Conservation (phyloP, 2,888 invertebrate species). For the Coleophora flavipennella region DNA sequence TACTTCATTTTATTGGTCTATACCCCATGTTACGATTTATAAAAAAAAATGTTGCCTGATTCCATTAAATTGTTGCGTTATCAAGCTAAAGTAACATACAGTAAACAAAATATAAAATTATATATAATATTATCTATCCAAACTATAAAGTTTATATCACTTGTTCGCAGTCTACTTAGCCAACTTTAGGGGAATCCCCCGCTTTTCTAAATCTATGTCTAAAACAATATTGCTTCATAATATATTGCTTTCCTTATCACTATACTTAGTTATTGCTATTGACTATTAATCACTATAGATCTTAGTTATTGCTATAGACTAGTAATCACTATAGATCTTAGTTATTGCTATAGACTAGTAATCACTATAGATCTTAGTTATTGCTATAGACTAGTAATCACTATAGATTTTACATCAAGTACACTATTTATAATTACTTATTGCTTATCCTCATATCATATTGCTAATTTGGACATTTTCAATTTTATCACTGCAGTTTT, state of each 20-base stretch:
- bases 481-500: slow-evolving; percentile 8
- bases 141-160: slow-evolving; percentile 29
- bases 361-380: no score
- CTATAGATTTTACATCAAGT: no score
- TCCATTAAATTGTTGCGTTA: no score
- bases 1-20: neutral
- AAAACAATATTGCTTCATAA: slow-evolving; percentile 40
- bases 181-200: slow-evolving; percentile 17
- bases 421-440: slow-evolving; percentile 15
- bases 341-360: slow-evolving; percentile 23
- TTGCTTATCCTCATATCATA: slow-evolving; percentile 38
- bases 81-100: no score
- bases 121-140: neutral
- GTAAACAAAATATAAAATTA: no score
- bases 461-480: slow-evolving; percentile 53
- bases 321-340: slow-evolving; percentile 11
- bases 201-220: slow-evolving; percentile 20
- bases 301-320: slow-evolving; percentile 22
- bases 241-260: slow-evolving; percentile 41
- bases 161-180: slow-evolving; percentile 54
- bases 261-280: no score
- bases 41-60: no score
- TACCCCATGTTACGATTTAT: no score
- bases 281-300: slow-evolving; percentile 12
- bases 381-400: slow-evolving; percentile 23